phyloP scores from a whole-genome alignment of 35 echinoderm and acorn worm species.

The Apostichopus californicus region DNA sequence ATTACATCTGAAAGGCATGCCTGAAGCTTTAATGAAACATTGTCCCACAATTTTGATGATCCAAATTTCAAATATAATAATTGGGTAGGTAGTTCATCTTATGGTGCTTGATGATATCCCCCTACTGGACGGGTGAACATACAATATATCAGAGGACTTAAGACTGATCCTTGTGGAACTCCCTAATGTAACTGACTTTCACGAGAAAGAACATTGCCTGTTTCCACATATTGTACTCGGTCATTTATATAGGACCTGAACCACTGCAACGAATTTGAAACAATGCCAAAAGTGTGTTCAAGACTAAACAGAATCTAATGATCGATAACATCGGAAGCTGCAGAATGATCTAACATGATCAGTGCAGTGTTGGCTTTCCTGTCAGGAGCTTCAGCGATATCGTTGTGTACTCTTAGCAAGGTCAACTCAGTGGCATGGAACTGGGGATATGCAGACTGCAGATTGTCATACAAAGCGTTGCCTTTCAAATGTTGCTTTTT shows the following conservation, averaged over 20 bases:
- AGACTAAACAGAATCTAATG: slow-evolving; percentile 56
- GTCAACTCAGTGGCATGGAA: slow-evolving; percentile 60
- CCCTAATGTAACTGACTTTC: background rate
- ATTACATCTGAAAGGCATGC: no score
- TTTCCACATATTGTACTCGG: background rate
- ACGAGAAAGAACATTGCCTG: background rate
- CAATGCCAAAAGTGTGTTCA: slow-evolving; percentile 43
- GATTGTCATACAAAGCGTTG: slow-evolving; percentile 18
- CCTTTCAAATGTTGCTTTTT: no score
- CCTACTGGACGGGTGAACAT: slow-evolving; percentile 8
- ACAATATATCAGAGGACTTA: slow-evolving; percentile 2
- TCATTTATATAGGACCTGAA: slow-evolving; percentile 52
- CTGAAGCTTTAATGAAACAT: no score
- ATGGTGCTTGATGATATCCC: background rate
- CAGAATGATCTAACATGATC: slow-evolving; percentile 58
- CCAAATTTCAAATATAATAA: no score
- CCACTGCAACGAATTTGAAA: slow-evolving; percentile 14
- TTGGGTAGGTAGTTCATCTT: background rate
- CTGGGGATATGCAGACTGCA: slow-evolving; percentile 42
- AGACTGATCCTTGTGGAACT: slow-evolving; percentile 41
- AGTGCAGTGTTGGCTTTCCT: slow-evolving; percentile 10
- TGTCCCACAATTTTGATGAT: no score
- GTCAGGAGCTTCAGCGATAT: slow-evolving; percentile 50
- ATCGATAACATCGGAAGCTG: slow-evolving; percentile 59
- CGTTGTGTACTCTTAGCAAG: slow-evolving; percentile 58